Evolutionary conservation across 2,797 vertebrate species (phyloP), one percentile per base, ranked within the genome.

Genomic region (Taenioides sp.): DNA sequence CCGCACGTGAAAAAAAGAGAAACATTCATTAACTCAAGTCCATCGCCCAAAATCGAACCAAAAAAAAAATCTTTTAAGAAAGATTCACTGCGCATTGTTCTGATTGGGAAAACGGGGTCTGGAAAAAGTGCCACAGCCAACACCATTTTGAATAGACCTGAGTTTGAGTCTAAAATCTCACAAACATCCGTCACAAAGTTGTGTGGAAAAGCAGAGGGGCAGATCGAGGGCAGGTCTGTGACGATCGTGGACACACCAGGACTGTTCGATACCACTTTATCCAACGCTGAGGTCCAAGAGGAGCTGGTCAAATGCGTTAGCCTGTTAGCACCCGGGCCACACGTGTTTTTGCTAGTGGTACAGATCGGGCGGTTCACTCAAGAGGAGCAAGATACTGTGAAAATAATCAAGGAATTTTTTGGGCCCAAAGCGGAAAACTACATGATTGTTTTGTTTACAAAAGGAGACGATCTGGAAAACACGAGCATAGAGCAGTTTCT

Each of bases 61-160:
- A 5, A 11, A 49, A 74, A 6, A 0, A 1, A 9, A 55, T 17
- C 57, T 0, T 9, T 62, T 20, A 47, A 27, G 7, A 25, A 5
- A 7, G 54, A 77, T 5, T 0, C 3, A 16, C 40, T 88, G 3
- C 74, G 87, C 65, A 79, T 88, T 0, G 83, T 85, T 47, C 43
- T 88, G 74, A 68, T 85, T 1, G 86, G 86, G 3, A 86, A 86
- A 27, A 86, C 86, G 0, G 84, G 84, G 5, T 22, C 55, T 3
- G 83, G 87, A 0, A 88, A 87, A n/a, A 88, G 85, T 2, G 71
- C 84, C 0, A 80, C 82, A 1, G 87, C 47, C 50, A 88, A 88
- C 63, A 80, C 27, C 2, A 84, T 88, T 57, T 9, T 88, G 18
- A 70, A 68, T 0, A 14, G 5, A n/a, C 0, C 10, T 0, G 5